Evolutionary conservation across 1,140 invertebrate genomes (phyloP), one percentile per base, ranked within the genome.

Genomic region (Ridgeia piscesae): DNA sequence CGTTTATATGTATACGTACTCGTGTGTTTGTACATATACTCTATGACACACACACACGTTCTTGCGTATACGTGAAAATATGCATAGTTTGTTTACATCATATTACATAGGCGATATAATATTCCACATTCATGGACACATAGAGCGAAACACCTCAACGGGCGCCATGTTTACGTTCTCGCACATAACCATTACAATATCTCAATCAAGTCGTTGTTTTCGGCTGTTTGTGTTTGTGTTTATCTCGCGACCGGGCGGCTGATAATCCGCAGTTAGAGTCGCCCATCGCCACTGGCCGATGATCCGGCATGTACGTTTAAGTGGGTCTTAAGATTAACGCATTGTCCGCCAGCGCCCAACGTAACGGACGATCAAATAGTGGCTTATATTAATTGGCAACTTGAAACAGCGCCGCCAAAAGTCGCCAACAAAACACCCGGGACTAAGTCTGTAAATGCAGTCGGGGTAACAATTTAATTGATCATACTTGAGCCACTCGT

Each of bases 271-370:
- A 21, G 58, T 4, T 77, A 21, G 6, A 77, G 58, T 77, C 1
- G 58, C 8, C 1, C 17, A 31, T 77, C 58, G 58, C 11, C 58
- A 77, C 58, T 21, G 27, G 58, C 58, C 58, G 58, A 77, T 21
- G 58, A 77, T 77, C 58, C 58, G 27, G 27, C 58, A 77, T 77
- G 17, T 17, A 77, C 58, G 58, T 77, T 77, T 77, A 77, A 77
- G 58, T 77, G 58, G 58, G 58, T 77, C 58, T 77, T 77, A 77
- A 77, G 58, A 77, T 77, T 77, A 77, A 77, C 58, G 58, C 58
- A 77, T 77, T 77, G 58, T 77, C 17, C 2, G 58, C n/a, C 58
- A 31, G 17, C 58, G 14, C 17, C 2, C 58, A 2, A 21, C 58
- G 58, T 77, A 77, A 77, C 58, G 58, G 58, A 77, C 58, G 58